A percentile compares a stretch with the other conserved stretches of the same genome.
Evolutionary conservation across 1,140 invertebrate genomes (phyloP).

Genomic region (Drosophila ficusphila): DNA sequence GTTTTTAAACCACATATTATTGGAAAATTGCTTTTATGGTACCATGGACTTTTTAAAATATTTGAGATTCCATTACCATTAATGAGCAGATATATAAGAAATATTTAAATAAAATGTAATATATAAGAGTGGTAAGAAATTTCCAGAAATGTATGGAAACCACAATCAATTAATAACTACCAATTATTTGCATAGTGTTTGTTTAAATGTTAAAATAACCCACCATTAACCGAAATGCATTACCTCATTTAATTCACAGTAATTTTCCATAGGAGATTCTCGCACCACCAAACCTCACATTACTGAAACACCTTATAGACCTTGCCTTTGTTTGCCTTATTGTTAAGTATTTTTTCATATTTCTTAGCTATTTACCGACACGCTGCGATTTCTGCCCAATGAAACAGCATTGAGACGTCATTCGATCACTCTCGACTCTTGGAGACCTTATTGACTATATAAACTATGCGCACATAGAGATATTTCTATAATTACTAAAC

Average conservation of each 20-base stretch:
- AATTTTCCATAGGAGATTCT: conserved; percentile 8
- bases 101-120: no score
- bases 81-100: no score
- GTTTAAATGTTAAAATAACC: not conserved
- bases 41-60: no score
- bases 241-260: not conserved
- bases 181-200: not conserved
- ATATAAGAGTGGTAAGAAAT: no score
- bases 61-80: no score
- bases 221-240: not conserved
- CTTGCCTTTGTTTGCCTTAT: conserved; percentile 30
- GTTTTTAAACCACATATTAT: not conserved
- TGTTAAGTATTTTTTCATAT: conserved; percentile 29
- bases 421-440: conserved; percentile 49
- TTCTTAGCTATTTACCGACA: conserved; percentile 17
- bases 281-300: not conserved
- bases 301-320: conserved; percentile 7
- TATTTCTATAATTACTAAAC: conserved; percentile 76
- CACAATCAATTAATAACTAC: no score
- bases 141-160: no score
- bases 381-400: conserved; percentile 19
- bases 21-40: no score
- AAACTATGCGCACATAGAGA: conserved; percentile 47
- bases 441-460: conserved; percentile 57
- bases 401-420: conserved; percentile 71